Percentiles rank a stretch among this genome's conserved stretches.
phyloP scores from a whole-genome alignment of 1,140 invertebrate species.

The Teleogryllus occipitalis region DNA sequence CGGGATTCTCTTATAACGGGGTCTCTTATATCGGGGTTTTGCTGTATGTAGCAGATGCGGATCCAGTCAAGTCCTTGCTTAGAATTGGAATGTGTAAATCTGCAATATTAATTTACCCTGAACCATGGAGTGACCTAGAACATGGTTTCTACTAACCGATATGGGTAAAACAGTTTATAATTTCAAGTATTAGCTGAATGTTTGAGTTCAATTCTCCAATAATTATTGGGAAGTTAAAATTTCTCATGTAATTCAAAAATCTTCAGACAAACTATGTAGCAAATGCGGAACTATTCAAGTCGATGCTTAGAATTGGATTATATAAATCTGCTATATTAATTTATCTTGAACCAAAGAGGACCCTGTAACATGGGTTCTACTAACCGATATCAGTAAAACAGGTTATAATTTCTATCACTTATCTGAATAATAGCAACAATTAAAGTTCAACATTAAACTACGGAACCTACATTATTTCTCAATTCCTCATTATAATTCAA shows the following conservation, averaged over 20 bases:
- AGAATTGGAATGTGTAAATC: not conserved
- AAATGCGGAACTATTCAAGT: not conserved
- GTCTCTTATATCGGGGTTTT: too few species aligned
- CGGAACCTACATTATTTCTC: not conserved
- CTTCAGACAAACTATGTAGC: not conserved
- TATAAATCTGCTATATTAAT: not conserved
- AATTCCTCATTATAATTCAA: not conserved
- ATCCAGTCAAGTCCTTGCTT: not conserved
- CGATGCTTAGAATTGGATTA: not conserved
- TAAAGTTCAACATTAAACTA: not conserved
- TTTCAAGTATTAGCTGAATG: too few species aligned
- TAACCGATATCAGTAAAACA: not conserved
- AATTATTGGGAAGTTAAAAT: too few species aligned
- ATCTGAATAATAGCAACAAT: not conserved
- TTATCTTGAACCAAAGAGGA: not conserved
- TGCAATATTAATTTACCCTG: not conserved
- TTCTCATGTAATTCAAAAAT: too few species aligned
- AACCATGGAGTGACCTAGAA: too few species aligned
- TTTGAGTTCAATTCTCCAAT: too few species aligned
- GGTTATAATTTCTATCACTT: not conserved
- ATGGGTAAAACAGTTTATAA: too few species aligned
- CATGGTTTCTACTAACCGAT: too few species aligned
- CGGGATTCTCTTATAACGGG: too few species aligned
- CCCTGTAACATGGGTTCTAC: not conserved
- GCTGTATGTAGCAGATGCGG: not conserved